phyloP scores from a whole-genome alignment of 2,888 invertebrate genomes.

The Cheilosia pagana region DNA sequence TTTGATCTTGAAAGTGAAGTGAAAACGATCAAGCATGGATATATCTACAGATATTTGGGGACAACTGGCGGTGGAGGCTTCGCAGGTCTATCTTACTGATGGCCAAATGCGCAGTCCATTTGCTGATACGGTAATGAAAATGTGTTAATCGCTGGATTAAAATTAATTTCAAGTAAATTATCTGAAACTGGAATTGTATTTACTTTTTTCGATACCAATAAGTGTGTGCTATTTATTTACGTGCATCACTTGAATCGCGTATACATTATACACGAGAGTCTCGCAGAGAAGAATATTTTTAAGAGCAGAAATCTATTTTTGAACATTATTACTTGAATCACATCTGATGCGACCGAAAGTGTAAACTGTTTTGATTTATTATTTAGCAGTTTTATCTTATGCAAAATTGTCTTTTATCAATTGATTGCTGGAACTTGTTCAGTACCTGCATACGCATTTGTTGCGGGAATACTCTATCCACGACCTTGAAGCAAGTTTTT shows the following conservation, averaged over 20 bases:
- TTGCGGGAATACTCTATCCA: no score
- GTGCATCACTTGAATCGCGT: neutral
- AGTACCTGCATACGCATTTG: no score
- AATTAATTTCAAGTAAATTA: slow-evolving; percentile 1
- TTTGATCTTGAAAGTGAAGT: slow-evolving; percentile 39
- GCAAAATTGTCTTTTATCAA: no score
- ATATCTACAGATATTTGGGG: slow-evolving; percentile 93
- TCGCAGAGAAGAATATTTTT: no score
- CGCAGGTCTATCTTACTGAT: slow-evolving; percentile 93
- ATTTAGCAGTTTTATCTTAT: no score
- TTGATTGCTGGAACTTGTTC: no score
- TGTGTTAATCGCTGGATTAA: neutral
- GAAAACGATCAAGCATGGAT: slow-evolving; percentile 85
- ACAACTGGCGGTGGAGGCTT: slow-evolving; percentile 93
- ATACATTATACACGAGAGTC: neutral
- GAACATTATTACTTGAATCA: no score
- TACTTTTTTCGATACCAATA: slow-evolving; percentile 6
- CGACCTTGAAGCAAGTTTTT: no score
- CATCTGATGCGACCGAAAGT: no score
- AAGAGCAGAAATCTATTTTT: no score
- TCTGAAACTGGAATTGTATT: neutral
- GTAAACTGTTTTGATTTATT: no score
- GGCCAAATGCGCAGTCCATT: slow-evolving; percentile 92
- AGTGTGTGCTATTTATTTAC: neutral
- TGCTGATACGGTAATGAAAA: slow-evolving; percentile 90